Evolutionary conservation across 2,888 invertebrate species (phyloP), one percentile per base, ranked within the genome.

Genomic region (Pinctada fucata): DNA sequence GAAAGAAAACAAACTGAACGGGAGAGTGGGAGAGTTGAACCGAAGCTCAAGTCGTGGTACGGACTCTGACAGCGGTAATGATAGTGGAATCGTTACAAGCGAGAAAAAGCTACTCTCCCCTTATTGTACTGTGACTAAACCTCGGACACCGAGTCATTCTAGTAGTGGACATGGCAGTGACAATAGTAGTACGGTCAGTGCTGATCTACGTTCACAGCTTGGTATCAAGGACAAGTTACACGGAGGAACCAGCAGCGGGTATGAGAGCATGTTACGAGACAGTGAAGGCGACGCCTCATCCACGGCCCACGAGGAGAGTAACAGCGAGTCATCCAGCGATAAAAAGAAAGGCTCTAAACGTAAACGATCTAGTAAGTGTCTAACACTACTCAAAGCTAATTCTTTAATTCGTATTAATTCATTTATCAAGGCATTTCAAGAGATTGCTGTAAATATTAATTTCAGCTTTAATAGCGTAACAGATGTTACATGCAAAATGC

Each of bases 261-360:
- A 97, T 89, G 97, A 97, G 90, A 97, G 97, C 88, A 96, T 97
- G 84, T 95, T 97, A 8, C 94, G 97, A 81, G 97, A 97, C 92
- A 92, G 92, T 64, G 97, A 97, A 90, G 97, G 96, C 82, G 97
- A 97, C 47, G 97, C 96, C 79, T 96, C 96, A 84, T 97, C 97
- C 16, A 89, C 90, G 2, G 92, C 91, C 70, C 92, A 90, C 66
- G 93, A 93, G 76, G 93, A 93, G 77, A 93, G 93, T 48, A 93
- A 92, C 63, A 91, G 90, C 75, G 92, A 92, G 81, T 87, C 88
- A 70, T 88, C 89, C 2, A 84, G 85, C 16, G 88, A 88, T 52
- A 90, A 90, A 78, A 87, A 86, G 76, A 89, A 89, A 79, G 90
- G 89, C 70, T 83, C 87, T 45, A 90, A 89, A 83, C 88, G 89